Evolutionary conservation across 2,113 vertebrate species (phyloP).

Genomic region (Drymodes brunneopygia): DNA sequence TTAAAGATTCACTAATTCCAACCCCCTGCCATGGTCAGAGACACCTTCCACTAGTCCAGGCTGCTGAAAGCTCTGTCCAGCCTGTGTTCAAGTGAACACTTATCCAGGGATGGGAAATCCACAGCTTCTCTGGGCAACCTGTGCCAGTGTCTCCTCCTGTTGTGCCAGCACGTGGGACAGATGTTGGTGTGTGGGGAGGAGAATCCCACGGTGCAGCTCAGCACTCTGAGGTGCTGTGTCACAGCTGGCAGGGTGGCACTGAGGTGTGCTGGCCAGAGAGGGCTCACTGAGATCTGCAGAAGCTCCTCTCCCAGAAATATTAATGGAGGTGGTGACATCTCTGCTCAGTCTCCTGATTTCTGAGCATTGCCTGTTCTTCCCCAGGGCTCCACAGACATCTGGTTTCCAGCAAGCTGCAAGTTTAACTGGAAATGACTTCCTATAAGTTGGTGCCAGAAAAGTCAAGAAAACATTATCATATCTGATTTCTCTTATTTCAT

Average conservation of each 20-base stretch:
- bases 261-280: background rate
- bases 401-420: background rate
- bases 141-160: background rate
- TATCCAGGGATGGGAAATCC: background rate
- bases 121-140: too few relatives aligned
- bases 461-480: background rate
- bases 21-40: too few relatives aligned
- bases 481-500: background rate
- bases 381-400: background rate
- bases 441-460: background rate
- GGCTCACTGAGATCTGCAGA: fast-evolving
- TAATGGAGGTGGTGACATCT: background rate
- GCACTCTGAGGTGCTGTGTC: background rate
- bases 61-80: background rate
- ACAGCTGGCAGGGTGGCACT: background rate
- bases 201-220: fast-evolving
- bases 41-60: background rate
- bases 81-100: background rate
- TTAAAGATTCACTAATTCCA: background rate
- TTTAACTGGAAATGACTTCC: background rate
- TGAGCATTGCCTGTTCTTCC: background rate
- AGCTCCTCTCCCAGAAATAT: background rate
- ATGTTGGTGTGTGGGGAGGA: fast-evolving
- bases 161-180: fast-evolving
- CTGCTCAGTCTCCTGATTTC: background rate